These are phyloP conservation scores for Teleopsis dalmanni DNA, from an alignment of 1,140 invertebrate species.

Conservation along the genomic window DNA sequence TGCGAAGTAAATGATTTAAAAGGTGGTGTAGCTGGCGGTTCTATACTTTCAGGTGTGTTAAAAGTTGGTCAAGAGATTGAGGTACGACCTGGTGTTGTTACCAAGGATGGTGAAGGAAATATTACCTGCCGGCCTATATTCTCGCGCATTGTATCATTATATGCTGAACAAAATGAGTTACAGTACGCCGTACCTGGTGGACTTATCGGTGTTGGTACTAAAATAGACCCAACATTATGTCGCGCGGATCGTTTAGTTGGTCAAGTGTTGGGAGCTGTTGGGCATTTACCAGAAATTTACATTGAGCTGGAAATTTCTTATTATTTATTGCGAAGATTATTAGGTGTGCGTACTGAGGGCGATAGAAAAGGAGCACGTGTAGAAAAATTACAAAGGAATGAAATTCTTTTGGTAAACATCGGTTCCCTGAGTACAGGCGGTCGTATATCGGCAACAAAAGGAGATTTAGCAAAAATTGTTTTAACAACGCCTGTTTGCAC, in stretches of 20 bases:
- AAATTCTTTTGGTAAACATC: slow-evolving; percentile 96
- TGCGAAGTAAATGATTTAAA: slow-evolving; percentile 97
- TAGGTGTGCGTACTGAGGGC: slow-evolving; percentile 96
- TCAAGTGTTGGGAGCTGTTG: slow-evolving; percentile 96
- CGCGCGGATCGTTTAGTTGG: slow-evolving; percentile 96
- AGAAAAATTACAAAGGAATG: slow-evolving; percentile 78
- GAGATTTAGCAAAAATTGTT: slow-evolving; percentile 95
- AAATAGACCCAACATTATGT: slow-evolving; percentile 97
- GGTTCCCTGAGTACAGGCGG: slow-evolving; percentile 97
- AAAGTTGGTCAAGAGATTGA: slow-evolving; percentile 71
- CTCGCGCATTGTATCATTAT: slow-evolving; percentile 95
- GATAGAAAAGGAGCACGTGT: slow-evolving; percentile 98
- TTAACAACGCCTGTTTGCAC: slow-evolving; percentile 98
- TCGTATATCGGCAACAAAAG: slow-evolving; percentile 89
- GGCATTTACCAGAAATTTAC: slow-evolving; percentile 93
- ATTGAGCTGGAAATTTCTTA: slow-evolving; percentile 98
- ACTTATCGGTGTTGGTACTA: slow-evolving; percentile 96
- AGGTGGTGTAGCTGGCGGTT: slow-evolving; percentile 97
- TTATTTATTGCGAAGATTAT: slow-evolving; percentile 86
- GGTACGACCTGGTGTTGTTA: slow-evolving; percentile 89
- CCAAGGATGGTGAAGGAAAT: slow-evolving; percentile 92
- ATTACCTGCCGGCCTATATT: slow-evolving; percentile 94
- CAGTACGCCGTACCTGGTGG: slow-evolving; percentile 98
- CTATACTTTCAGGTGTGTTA: slow-evolving; percentile 90
- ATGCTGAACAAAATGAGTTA: slow-evolving; percentile 96